These are phyloP conservation scores for Arnoldichthys spilopterus DNA, from an alignment of 2,797 vertebrate genomes.

Conservation along the genomic window DNA sequence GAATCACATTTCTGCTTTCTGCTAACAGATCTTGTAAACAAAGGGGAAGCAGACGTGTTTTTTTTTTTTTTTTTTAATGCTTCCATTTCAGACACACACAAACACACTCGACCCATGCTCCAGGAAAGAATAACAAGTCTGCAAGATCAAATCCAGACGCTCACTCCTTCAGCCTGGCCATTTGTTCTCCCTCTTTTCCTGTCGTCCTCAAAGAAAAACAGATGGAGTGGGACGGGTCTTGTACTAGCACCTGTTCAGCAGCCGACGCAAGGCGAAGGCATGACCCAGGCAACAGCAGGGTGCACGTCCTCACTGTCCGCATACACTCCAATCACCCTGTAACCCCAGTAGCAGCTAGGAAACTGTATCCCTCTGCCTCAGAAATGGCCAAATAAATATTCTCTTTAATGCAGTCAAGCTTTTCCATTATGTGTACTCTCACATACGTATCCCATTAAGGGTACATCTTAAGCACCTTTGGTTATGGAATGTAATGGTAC, in stretches of 20 bases:
- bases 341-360: conserved; percentile 9
- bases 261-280: conserved; percentile 12
- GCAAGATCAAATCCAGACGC: conserved; percentile 30
- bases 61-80: conserved; percentile 11
- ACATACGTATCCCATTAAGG: neutral
- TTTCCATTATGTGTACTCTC: neutral
- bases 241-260: conserved; percentile 36
- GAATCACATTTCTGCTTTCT: neutral
- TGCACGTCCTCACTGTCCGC: neutral
- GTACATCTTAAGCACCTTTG: neutral
- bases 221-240: conserved; percentile 18
- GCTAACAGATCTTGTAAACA: conserved; percentile 11
- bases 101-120: neutral
- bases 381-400: neutral
- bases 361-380: conserved; percentile 3
- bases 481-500: too few species aligned
- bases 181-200: conserved; percentile 37
- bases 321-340: conserved; percentile 28
- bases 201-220: conserved; percentile 33
- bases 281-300: neutral
- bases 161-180: conserved; percentile 10
- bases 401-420: neutral
- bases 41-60: conserved; percentile 1
- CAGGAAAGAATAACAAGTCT: conserved; percentile 26
- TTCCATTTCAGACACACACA: conserved; percentile 18